A percentile compares a stretch with the other conserved stretches of the same genome.
Evolutionary conservation across 2,113 vertebrate genomes (phyloP).

Genomic region (Gopherus evgoodei): DNA sequence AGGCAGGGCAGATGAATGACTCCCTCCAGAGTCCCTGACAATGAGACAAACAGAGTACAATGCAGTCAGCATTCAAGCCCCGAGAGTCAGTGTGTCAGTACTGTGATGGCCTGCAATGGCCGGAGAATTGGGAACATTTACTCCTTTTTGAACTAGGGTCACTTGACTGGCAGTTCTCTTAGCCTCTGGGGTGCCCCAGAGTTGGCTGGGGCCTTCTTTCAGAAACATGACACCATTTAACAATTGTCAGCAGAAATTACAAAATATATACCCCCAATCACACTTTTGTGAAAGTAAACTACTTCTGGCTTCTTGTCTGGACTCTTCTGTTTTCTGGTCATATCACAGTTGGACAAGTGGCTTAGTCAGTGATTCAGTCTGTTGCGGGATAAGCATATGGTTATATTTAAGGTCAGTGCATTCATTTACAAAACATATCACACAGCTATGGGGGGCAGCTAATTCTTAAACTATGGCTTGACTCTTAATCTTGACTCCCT

Average conservation of each 20-base stretch:
- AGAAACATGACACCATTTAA: not conserved
- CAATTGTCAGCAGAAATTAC: not conserved
- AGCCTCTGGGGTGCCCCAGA: not conserved
- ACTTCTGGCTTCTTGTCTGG: not conserved
- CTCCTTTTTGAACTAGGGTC: not conserved
- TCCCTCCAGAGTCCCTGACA: not conserved
- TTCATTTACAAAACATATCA: accelerated
- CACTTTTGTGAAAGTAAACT: not conserved
- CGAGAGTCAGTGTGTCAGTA: not conserved
- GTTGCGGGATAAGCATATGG: accelerated
- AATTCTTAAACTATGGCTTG: not conserved
- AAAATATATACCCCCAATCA: not conserved
- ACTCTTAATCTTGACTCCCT: not conserved
- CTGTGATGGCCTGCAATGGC: not conserved
- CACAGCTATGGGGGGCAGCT: not conserved
- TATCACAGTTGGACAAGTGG: not conserved
- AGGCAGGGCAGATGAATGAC: not conserved
- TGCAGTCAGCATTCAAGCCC: not conserved
- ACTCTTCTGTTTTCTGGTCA: not conserved
- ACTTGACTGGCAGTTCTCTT: not conserved
- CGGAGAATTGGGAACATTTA: not conserved
- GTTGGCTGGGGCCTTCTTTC: not conserved
- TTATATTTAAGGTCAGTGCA: not conserved
- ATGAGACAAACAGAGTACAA: not conserved
- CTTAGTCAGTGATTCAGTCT: not conserved